These are phyloP conservation scores for Podargus strigoides DNA, from an alignment of 2,797 vertebrate genomes.

Conservation along the genomic window DNA sequence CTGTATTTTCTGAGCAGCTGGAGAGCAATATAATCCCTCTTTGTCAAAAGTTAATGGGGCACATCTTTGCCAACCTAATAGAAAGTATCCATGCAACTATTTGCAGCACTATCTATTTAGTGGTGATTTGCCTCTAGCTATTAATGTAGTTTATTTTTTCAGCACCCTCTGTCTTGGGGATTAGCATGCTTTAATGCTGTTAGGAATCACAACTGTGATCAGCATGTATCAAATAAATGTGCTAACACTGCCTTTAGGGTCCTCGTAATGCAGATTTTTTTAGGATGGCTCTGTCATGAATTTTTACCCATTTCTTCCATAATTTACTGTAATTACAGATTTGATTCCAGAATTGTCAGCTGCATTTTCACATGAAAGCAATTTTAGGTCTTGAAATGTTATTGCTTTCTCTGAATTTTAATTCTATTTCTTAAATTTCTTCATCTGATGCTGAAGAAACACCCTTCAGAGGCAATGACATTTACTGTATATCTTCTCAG, in stretches of 20 bases:
- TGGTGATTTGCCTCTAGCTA: not conserved
- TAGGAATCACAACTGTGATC: not conserved
- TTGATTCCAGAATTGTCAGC: not conserved
- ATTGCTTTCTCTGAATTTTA: not conserved
- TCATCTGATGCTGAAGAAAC: not conserved
- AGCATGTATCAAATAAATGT: not conserved
- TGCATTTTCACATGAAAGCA: not conserved
- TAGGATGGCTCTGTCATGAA: not conserved
- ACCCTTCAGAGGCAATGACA: not conserved
- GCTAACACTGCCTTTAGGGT: not conserved
- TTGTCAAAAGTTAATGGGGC: not conserved
- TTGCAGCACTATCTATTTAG: not conserved
- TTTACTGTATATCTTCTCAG: not conserved
- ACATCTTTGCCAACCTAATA: not conserved
- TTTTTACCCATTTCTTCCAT: not conserved
- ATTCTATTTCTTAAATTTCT: not conserved
- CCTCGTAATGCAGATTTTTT: not conserved
- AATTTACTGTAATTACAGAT: not conserved
- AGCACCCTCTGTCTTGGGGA: not conserved
- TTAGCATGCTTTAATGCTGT: not conserved
- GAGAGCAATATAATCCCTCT: not conserved
- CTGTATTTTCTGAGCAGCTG: not conserved
- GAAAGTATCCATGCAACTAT: not conserved
- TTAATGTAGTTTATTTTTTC: not conserved
- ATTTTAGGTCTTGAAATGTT: not conserved